A percentile compares a stretch with the other conserved stretches of the same genome.
Conservation (phyloP, 2,888 invertebrate species). For the Synanthedon myopaeformis region DNA sequence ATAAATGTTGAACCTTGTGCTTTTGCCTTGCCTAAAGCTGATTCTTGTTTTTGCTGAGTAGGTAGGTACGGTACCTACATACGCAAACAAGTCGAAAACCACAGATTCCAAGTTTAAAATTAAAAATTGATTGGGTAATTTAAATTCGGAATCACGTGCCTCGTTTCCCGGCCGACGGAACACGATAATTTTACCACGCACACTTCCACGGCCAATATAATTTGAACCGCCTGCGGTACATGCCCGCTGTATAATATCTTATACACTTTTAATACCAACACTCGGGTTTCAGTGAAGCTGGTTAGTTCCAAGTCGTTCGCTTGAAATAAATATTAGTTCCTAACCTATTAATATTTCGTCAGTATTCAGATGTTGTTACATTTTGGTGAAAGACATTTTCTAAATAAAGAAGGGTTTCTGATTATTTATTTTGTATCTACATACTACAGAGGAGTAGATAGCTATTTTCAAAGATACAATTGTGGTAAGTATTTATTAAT, state of each 20-base stretch:
- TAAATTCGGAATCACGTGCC: slow-evolving; percentile 56
- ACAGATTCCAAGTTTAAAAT: slow-evolving; percentile 34
- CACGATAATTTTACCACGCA: slow-evolving; percentile 29
- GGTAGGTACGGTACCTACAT: background rate
- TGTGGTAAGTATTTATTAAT: too few relatives aligned
- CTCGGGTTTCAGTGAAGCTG: background rate
- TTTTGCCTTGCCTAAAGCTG: background rate
- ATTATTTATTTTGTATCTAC: background rate
- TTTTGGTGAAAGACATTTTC: background rate
- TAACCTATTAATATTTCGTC: slow-evolving; percentile 19
- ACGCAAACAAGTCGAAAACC: slow-evolving; percentile 1
- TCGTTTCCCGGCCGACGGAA: slow-evolving; percentile 27
- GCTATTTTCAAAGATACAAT: too few relatives aligned
- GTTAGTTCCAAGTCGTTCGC: background rate
- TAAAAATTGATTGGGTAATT: slow-evolving; percentile 59
- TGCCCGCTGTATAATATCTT: background rate
- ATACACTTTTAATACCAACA: background rate
- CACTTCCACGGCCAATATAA: background rate
- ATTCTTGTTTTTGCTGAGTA: background rate
- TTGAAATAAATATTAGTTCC: slow-evolving; percentile 14
- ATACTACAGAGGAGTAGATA: background rate
- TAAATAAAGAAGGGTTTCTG: background rate
- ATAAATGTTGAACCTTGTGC: too few relatives aligned
- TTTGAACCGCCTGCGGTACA: background rate
- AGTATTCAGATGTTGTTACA: slow-evolving; percentile 9